phyloP scores from a whole-genome alignment of 2,113 vertebrate species.

The Athene cunicularia region DNA sequence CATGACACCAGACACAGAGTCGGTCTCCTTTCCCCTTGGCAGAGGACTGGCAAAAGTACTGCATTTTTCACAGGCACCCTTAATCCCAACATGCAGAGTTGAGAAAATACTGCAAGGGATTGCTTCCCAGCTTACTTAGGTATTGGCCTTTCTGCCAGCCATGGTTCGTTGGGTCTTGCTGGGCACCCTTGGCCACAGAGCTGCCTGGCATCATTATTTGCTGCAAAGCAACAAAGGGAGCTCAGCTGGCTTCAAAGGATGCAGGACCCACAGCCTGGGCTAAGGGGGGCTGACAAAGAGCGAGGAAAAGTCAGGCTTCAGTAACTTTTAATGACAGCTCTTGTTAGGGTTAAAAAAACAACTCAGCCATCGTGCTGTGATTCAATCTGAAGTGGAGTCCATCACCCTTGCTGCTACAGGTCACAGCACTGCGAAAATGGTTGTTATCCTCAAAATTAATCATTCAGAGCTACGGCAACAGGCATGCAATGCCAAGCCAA shows the following conservation, averaged over 20 bases:
- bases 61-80: neutral
- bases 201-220: slow-evolving; percentile 77
- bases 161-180: slow-evolving; percentile 44
- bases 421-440: neutral
- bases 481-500: neutral
- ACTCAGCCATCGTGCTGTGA: slow-evolving; percentile 73
- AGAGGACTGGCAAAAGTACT: neutral
- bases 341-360: slow-evolving; percentile 87
- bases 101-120: neutral
- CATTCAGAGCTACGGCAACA: neutral
- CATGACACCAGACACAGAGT: neutral
- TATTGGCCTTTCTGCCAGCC: neutral
- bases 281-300: slow-evolving; percentile 77
- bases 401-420: neutral
- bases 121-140: neutral
- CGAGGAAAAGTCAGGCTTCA: slow-evolving; percentile 81
- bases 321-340: slow-evolving; percentile 86
- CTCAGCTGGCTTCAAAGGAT: slow-evolving; percentile 75
- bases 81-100: slow-evolving; percentile 23
- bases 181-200: slow-evolving; percentile 45
- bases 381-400: slow-evolving; percentile 64
- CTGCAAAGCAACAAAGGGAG: slow-evolving; percentile 78
- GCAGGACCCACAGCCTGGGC: slow-evolving; percentile 74
- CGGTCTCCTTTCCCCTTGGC: neutral
- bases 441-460: slow-evolving; percentile 19